These are phyloP conservation scores for Vanacampus margaritifer DNA, from an alignment of 2,113 vertebrate genomes.

Conservation along the genomic window DNA sequence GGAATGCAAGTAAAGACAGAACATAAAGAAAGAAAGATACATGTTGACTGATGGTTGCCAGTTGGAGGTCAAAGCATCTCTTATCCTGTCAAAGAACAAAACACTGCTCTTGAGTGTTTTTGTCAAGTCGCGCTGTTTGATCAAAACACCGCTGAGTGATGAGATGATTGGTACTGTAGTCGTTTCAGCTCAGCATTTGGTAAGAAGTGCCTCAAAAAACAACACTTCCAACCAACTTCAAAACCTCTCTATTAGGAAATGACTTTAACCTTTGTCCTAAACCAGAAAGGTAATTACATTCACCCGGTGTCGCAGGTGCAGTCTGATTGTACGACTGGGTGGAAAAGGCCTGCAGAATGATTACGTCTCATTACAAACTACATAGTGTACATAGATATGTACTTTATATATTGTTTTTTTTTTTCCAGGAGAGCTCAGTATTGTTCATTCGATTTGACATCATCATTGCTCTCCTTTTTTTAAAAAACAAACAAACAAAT, in stretches of 20 bases:
- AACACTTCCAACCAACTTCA: constrained; percentile 39
- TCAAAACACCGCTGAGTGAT: constrained; percentile 35
- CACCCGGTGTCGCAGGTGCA: constrained; percentile 45
- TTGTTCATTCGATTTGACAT: no score
- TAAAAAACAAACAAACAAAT: no score
- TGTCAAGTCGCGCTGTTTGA: constrained; percentile 42
- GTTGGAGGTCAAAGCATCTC: constrained; percentile 15
- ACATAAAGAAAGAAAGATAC: constrained; percentile 5
- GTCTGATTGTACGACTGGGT: neutral
- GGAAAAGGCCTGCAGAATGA: constrained; percentile 1
- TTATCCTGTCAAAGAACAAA: constrained; percentile 23
- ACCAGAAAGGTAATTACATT: constrained; percentile 24
- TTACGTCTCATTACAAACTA: no score
- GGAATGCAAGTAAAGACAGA: neutral
- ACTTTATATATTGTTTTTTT: no score
- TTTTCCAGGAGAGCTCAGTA: no score
- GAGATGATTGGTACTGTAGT: constrained; percentile 31
- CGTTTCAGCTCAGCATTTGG: constrained; percentile 6
- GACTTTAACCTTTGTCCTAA: constrained; percentile 30
- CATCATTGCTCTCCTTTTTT: no score
- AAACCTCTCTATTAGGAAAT: constrained; percentile 37
- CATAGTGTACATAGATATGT: no score
- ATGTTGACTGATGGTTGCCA: constrained; percentile 17
- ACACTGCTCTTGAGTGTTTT: constrained; percentile 18
- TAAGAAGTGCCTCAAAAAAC: constrained; percentile 8